phyloP scores from a whole-genome alignment of 2,797 vertebrate species.

The Hippocampus kuda region DNA sequence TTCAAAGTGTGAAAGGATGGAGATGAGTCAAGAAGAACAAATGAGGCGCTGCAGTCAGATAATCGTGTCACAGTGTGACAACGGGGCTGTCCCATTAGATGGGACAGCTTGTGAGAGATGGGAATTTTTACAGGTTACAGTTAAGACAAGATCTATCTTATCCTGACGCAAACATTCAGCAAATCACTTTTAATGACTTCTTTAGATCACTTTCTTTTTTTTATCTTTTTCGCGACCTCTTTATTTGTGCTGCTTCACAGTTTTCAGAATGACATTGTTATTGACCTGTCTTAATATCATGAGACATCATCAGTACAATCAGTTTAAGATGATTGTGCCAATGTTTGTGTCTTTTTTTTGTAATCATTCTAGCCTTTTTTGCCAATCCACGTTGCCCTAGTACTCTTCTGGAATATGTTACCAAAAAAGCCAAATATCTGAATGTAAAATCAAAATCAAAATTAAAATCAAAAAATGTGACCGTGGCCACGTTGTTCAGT shows the following conservation, averaged over 20 bases:
- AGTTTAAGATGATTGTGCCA: not conserved
- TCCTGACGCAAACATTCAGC: not conserved
- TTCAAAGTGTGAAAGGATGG: constrained; percentile 25
- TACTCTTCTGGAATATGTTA: not conserved
- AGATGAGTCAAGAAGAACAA: constrained; percentile 22
- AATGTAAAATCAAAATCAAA: not conserved
- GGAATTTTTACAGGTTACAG: not conserved
- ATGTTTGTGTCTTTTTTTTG: no score
- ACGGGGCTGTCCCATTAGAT: constrained; percentile 23
- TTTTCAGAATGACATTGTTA: not conserved
- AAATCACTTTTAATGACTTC: not conserved
- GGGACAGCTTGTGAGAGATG: constrained; percentile 2
- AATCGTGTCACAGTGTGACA: constrained; percentile 34
- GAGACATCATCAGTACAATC: no score
- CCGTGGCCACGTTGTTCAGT: not conserved
- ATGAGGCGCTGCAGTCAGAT: constrained; percentile 28
- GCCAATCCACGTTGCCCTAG: not conserved
- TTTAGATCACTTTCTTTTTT: not conserved
- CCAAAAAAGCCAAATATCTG: not conserved
- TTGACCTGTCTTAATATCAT: no score
- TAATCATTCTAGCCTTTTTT: not conserved
- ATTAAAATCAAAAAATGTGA: no score
- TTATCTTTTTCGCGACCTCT: not conserved
- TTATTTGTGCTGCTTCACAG: not conserved
- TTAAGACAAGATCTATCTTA: not conserved